phyloP scores from a whole-genome alignment of 2,888 invertebrate species.

The Leptopilina myrica region DNA sequence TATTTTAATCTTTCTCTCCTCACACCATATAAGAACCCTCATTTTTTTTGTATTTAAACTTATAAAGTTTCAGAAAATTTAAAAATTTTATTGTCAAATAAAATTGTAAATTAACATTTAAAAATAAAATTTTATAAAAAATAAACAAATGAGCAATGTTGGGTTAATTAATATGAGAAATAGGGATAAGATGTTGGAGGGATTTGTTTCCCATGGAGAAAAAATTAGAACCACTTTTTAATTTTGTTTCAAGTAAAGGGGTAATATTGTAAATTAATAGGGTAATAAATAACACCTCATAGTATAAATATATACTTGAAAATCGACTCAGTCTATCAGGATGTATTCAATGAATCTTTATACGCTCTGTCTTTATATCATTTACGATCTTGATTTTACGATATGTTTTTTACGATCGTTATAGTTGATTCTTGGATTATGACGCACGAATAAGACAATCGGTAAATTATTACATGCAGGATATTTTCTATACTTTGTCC shows the following conservation, averaged over 20 bases:
- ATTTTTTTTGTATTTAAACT: neutral
- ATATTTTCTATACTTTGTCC: no score
- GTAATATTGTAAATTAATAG: slow-evolving; percentile 10
- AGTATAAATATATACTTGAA: neutral
- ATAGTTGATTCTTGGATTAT: slow-evolving; percentile 24
- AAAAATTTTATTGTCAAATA: no score
- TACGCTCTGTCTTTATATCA: slow-evolving; percentile 34
- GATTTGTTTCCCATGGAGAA: neutral
- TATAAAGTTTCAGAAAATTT: no score
- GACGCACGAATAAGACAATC: slow-evolving; percentile 48
- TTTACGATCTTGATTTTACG: slow-evolving; percentile 38
- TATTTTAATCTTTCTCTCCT: slow-evolving; percentile 32
- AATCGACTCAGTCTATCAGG: slow-evolving; percentile 30
- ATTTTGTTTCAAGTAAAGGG: slow-evolving; percentile 4
- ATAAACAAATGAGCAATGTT: no score
- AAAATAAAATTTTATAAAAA: no score
- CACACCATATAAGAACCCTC: slow-evolving; percentile 1
- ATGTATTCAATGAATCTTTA: slow-evolving; percentile 15
- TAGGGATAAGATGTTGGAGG: no score
- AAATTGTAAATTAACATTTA: no score
- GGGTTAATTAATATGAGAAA: no score
- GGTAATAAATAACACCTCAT: slow-evolving; percentile 6
- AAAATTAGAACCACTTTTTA: neutral
- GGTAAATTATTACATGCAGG: neutral
- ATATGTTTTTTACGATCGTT: slow-evolving; percentile 30